Conservation (phyloP, 2,113 vertebrate species). For the Ochotona princeps region DNA sequence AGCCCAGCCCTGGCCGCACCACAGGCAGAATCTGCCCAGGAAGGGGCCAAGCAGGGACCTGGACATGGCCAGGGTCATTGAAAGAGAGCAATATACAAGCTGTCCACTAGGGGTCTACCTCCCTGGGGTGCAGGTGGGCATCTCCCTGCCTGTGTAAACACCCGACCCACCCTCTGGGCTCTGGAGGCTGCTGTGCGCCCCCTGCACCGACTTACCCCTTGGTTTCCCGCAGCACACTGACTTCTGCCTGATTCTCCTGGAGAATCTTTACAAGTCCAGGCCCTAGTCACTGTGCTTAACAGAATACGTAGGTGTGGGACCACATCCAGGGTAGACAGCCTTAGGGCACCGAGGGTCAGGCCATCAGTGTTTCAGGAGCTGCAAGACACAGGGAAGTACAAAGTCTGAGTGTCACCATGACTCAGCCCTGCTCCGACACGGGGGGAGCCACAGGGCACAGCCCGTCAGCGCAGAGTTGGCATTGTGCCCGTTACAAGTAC, state of each 20-base stretch:
- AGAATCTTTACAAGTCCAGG: not conserved
- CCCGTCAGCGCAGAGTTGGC: rapidly evolving
- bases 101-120: no score
- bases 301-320: not conserved
- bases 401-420: rapidly evolving
- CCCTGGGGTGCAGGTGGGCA: no score
- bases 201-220: not conserved
- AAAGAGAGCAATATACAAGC: no score
- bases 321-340: not conserved
- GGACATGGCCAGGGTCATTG: no score
- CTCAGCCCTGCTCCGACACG: rapidly evolving
- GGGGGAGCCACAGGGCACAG: rapidly evolving
- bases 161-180: no score
- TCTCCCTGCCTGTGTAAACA: no score
- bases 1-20: not conserved
- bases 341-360: not conserved
- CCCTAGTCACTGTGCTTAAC: not conserved
- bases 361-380: not conserved
- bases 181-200: no score
- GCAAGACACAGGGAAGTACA: no score
- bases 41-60: not conserved
- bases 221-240: not conserved
- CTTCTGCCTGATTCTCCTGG: not conserved
- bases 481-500: rapidly evolving
- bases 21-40: not conserved